Percentiles rank a stretch among this genome's conserved stretches.
Conservation (phyloP, 1,140 invertebrate genomes). For the Episyrphus balteatus region DNA sequence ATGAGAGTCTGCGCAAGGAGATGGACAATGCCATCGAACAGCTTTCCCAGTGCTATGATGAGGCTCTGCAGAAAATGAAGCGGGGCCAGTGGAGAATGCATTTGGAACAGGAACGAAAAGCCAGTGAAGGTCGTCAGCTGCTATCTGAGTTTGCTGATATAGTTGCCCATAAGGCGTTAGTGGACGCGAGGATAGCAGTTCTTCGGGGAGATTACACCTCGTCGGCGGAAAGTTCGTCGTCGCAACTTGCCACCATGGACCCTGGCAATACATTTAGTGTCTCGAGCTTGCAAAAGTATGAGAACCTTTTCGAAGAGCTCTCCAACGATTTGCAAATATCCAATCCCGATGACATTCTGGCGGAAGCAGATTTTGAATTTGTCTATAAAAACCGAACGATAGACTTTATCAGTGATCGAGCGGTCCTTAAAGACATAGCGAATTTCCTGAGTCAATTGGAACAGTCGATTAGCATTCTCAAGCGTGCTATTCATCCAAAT, state of each 20-base stretch:
- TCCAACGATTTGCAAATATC: constrained; percentile 16
- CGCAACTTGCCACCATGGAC: constrained; percentile 5
- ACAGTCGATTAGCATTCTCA: constrained; percentile 12
- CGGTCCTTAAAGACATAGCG: constrained; percentile 12
- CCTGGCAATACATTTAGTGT: constrained; percentile 1
- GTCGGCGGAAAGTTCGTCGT: constrained; percentile 13
- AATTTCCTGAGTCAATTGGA: constrained; percentile 13
- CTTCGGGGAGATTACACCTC: constrained; percentile 39
- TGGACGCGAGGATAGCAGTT: constrained; percentile 57
- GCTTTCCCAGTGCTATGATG: constrained; percentile 52
- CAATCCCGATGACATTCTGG: constrained; percentile 14
- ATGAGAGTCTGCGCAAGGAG: constrained; percentile 52
- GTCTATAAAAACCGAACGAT: constrained; percentile 14
- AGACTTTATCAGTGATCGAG: constrained; percentile 12
- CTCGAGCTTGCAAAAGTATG: constrained; percentile 13
- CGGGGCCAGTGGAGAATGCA: constrained; percentile 27
- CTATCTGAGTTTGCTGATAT: constrained; percentile 60
- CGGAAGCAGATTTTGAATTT: constrained; percentile 19
- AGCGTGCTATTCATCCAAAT: constrained; percentile 10
- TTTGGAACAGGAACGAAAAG: constrained; percentile 40
- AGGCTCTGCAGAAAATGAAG: constrained; percentile 40
- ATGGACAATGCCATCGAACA: constrained; percentile 56
- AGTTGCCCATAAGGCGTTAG: constrained; percentile 61
- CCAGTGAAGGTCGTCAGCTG: constrained; percentile 42
- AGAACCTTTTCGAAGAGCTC: constrained; percentile 15